These are phyloP conservation scores for Danio aesculapii DNA, from an alignment of 2,797 vertebrate species.

Conservation along the genomic window DNA sequence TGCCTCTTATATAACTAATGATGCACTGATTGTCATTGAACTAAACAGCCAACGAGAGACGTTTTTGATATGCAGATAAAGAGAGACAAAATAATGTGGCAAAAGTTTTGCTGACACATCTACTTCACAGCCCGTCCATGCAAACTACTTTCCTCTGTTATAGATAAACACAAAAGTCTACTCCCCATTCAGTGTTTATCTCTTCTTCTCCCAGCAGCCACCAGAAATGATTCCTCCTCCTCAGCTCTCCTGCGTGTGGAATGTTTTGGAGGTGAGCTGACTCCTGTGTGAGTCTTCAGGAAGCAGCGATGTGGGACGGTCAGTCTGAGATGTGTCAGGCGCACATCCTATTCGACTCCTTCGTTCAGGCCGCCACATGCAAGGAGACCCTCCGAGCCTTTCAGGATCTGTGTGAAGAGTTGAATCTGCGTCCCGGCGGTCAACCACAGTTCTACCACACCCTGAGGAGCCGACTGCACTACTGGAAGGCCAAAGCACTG, in stretches of 20 bases:
- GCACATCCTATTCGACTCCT: constrained; percentile 90
- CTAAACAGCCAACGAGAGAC: background rate
- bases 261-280: constrained; percentile 39
- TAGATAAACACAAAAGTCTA: background rate
- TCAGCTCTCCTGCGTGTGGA: constrained; percentile 8
- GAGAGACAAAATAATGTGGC: background rate
- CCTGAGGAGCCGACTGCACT: constrained; percentile 90
- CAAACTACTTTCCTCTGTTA: background rate
- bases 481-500: constrained; percentile 95
- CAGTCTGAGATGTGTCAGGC: constrained; percentile 76
- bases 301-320: constrained; percentile 69
- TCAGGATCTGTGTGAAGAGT: constrained; percentile 88
- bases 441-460: constrained; percentile 85
- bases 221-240: background rate
- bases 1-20: background rate
- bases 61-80: background rate
- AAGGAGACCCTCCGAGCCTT: constrained; percentile 89
- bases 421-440: constrained; percentile 74
- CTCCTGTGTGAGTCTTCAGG: constrained; percentile 5
- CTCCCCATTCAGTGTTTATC: background rate
- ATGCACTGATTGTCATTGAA: background rate
- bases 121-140: background rate
- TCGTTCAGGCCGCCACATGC: constrained; percentile 92
- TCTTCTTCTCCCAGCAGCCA: background rate
- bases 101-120: constrained; percentile 5